Conservation (phyloP, 2,113 vertebrate genomes). For the Elachura formosa region DNA sequence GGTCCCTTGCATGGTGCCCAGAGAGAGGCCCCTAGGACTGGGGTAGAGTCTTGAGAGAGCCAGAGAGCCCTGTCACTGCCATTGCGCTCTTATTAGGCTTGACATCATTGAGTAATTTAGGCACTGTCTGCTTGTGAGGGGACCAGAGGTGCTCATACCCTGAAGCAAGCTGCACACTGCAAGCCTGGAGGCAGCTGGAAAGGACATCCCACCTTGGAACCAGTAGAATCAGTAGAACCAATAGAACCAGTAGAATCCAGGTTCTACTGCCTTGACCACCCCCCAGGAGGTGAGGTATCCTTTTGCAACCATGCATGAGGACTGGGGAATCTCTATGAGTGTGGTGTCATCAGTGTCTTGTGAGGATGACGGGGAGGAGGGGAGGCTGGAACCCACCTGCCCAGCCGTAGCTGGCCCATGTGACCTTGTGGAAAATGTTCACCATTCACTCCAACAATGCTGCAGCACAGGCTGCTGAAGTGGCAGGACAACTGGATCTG, state of each 20-base stretch:
- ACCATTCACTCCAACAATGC: not conserved
- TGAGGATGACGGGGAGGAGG: not conserved
- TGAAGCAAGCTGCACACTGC: not conserved
- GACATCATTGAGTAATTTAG: rapidly evolving
- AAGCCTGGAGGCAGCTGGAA: not conserved
- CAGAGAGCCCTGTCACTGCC: rapidly evolving
- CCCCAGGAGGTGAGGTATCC: not conserved
- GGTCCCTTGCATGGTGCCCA: not conserved
- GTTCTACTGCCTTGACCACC: not conserved
- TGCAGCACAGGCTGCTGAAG: not conserved
- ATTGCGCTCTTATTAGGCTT: not conserved
- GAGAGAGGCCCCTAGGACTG: not conserved
- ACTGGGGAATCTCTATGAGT: not conserved
- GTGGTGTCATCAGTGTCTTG: not conserved
- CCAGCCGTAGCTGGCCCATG: rapidly evolving
- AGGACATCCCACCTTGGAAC: not conserved
- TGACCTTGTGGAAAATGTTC: rapidly evolving
- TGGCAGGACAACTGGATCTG: not conserved
- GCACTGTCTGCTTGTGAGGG: not conserved
- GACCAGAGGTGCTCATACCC: not conserved
- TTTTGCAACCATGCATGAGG: not conserved
- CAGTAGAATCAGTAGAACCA: too few relatives aligned
- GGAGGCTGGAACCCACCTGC: not conserved
- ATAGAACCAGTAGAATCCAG: too few relatives aligned
- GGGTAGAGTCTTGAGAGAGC: not conserved